Conservation (phyloP, 2,888 invertebrate genomes). For the Luffia ferchaultella region DNA sequence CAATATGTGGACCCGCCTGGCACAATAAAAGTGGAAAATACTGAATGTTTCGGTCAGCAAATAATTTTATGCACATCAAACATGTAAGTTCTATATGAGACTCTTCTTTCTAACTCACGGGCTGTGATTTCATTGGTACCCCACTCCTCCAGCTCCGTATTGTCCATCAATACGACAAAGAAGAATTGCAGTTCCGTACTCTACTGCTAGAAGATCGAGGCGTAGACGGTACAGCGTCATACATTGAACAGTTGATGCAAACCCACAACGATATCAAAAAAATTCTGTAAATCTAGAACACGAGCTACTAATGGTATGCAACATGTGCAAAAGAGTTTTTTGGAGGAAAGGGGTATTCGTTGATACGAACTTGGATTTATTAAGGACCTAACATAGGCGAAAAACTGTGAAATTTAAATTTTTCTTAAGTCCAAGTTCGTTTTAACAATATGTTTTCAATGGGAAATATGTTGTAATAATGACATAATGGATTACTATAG, state of each 20-base stretch:
- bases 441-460: too few relatives aligned
- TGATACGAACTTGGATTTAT: constrained; percentile 7
- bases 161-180: constrained; percentile 30
- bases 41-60: too few relatives aligned
- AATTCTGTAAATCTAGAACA: constrained; percentile 30
- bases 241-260: constrained; percentile 95
- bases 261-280: constrained; percentile 92
- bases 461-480: too few relatives aligned
- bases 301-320: too few relatives aligned
- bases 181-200: constrained; percentile 84
- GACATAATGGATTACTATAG: too few relatives aligned
- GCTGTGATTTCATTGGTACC: background rate
- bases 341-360: constrained; percentile 4
- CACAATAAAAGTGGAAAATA: too few relatives aligned
- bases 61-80: too few relatives aligned
- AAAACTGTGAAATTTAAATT: too few relatives aligned
- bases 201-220: constrained; percentile 92
- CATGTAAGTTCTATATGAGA: too few relatives aligned
- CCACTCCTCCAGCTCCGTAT: constrained; percentile 31
- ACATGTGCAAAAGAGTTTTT: constrained; percentile 1
- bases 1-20: too few relatives aligned
- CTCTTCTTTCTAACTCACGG: too few relatives aligned
- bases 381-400: background rate
- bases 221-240: constrained; percentile 80
- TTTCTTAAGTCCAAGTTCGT: too few relatives aligned